phyloP scores from a whole-genome alignment of 2,113 vertebrate species.

The Charadrius vociferus region DNA sequence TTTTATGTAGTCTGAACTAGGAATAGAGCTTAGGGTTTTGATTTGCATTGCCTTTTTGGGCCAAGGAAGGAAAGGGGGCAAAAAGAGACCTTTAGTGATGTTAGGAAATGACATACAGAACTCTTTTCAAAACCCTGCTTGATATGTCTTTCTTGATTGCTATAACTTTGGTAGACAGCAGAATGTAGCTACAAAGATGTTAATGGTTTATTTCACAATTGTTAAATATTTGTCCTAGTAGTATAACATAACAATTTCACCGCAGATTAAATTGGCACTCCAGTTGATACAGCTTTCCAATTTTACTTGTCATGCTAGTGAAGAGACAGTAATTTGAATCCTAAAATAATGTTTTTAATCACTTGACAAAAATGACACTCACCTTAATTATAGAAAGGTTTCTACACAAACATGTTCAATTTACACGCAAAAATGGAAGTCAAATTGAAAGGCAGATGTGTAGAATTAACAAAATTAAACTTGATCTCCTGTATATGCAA shows the following conservation, averaged over 20 bases:
- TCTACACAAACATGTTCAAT: background rate
- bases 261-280: background rate
- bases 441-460: slow-evolving; percentile 41
- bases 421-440: slow-evolving; percentile 31
- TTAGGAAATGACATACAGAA: background rate
- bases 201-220: slow-evolving; percentile 1
- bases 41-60: background rate
- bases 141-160: background rate
- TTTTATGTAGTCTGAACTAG: background rate
- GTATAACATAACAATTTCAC: background rate
- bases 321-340: slow-evolving; percentile 48
- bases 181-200: background rate
- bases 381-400: slow-evolving; percentile 38
- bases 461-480: slow-evolving; percentile 47
- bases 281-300: background rate
- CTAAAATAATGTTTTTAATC: slow-evolving; percentile 50
- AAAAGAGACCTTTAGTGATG: background rate
- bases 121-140: background rate
- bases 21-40: background rate
- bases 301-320: slow-evolving; percentile 42
- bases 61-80: background rate
- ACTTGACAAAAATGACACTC: slow-evolving; percentile 52
- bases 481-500: background rate
- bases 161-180: background rate
- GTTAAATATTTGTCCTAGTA: slow-evolving; percentile 3